Conservation (phyloP, 2,888 invertebrate genomes). For the Epistrophe eligans region DNA sequence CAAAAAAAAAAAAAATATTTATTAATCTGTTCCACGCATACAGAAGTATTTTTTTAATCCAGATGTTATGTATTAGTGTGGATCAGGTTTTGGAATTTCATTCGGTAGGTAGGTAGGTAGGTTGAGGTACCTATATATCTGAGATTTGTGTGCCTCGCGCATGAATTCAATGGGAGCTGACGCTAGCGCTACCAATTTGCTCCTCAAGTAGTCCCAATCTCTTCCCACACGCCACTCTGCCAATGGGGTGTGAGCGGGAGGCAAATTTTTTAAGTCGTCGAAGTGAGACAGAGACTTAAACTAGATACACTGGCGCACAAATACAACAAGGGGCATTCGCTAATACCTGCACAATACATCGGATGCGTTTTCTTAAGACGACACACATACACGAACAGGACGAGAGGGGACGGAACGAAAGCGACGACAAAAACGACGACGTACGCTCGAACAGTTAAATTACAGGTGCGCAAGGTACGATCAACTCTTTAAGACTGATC, state of each 20-base stretch:
- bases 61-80: conserved; percentile 75
- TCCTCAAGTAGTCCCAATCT: conserved; percentile 84
- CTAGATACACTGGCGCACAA: conserved; percentile 65
- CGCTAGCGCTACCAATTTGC: conserved; percentile 84
- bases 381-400: conserved; percentile 21
- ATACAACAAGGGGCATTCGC: conserved; percentile 46
- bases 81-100: conserved; percentile 76
- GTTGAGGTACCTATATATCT: conserved; percentile 43
- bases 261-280: conserved; percentile 41
- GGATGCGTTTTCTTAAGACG: conserved; percentile 53
- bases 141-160: conserved; percentile 73
- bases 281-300: conserved; percentile 71
- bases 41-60: conserved; percentile 59
- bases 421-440: conserved; percentile 17
- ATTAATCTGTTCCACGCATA: conserved; percentile 65
- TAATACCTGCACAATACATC: conserved; percentile 56
- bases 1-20: conserved; percentile 29
- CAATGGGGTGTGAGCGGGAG: conserved; percentile 74
- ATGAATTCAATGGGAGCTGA: conserved; percentile 83
- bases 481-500: conserved; percentile 84
- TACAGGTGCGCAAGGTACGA: conserved; percentile 83
- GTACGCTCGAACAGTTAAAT: conserved; percentile 75
- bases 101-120: conserved; percentile 65
- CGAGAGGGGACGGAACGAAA: neutral
- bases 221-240: conserved; percentile 82